Evolutionary conservation across 2,888 invertebrate genomes (phyloP).

Genomic region (Acleris cristana): DNA sequence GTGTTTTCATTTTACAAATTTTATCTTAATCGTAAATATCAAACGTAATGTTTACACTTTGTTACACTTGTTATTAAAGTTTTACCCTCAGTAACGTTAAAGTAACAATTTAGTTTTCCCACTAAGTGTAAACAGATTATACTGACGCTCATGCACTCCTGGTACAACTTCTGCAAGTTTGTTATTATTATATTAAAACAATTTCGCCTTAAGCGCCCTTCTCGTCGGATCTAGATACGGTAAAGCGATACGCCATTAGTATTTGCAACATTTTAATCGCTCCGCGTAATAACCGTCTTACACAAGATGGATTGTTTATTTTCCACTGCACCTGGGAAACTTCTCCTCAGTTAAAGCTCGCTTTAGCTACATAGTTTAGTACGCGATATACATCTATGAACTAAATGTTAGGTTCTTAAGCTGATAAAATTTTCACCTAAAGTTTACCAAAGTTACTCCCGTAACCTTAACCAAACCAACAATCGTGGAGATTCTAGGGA

Average conservation of each 20-base stretch:
- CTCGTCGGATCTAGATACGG: background rate
- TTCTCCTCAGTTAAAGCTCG: constrained; percentile 5
- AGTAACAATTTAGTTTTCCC: no score
- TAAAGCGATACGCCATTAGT: constrained; percentile 3
- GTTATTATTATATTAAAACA: background rate
- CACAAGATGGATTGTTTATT: constrained; percentile 15
- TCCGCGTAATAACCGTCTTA: constrained; percentile 1
- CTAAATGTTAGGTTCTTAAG: background rate
- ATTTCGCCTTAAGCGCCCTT: background rate
- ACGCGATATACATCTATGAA: constrained; percentile 9
- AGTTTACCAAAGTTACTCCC: no score
- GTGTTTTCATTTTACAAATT: no score
- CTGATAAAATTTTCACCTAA: no score
- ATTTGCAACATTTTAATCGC: constrained; percentile 1
- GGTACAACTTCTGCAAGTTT: background rate
- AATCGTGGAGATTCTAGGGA: no score
- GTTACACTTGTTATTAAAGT: no score
- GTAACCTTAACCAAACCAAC: no score
- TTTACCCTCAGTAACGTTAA: no score
- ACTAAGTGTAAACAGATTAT: no score
- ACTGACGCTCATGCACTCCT: no score
- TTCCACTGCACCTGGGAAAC: constrained; percentile 3
- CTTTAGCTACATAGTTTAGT: background rate
- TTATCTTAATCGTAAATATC: no score
- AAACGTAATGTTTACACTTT: no score